A percentile compares a stretch with the other conserved stretches of the same genome.
phyloP scores from a whole-genome alignment of 2,113 vertebrate genomes.

The Aphyosemion australe region DNA sequence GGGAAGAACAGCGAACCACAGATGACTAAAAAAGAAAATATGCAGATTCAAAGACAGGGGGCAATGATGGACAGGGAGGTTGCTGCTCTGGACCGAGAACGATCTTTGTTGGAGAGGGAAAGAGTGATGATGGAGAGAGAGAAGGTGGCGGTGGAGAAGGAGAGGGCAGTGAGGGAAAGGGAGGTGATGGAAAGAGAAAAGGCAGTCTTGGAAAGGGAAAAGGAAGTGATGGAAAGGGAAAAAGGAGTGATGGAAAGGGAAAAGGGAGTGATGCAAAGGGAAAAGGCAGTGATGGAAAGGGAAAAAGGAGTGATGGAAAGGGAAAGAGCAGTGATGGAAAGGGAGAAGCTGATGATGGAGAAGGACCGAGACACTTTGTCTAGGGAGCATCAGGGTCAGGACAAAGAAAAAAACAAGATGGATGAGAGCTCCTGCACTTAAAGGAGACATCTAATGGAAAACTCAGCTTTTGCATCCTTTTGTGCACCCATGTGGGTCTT shows the following conservation, averaged over 20 bases:
- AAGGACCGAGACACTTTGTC: constrained; percentile 59
- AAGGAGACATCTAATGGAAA: too few relatives aligned
- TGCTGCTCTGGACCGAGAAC: constrained; percentile 66
- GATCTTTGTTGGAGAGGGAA: constrained; percentile 72
- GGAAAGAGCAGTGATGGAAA: constrained; percentile 60
- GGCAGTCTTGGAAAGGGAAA: not conserved
- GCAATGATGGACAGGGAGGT: constrained; percentile 64
- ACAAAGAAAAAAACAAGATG: constrained; percentile 28
- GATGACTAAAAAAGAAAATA: constrained; percentile 32
- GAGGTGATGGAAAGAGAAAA: too few relatives aligned
- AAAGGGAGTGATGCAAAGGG: constrained; percentile 6
- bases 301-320: constrained; percentile 53
- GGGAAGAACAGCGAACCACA: constrained; percentile 43
- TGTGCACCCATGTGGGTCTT: too few relatives aligned
- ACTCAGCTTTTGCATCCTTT: too few relatives aligned
- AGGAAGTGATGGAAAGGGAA: constrained; percentile 61
- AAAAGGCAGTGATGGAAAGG: too few relatives aligned
- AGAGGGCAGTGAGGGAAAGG: constrained; percentile 9
- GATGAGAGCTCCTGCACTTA: not conserved
- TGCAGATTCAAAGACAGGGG: constrained; percentile 60
- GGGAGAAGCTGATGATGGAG: constrained; percentile 62
- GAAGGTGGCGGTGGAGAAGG: constrained; percentile 66
- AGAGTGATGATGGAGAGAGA: constrained; percentile 70
- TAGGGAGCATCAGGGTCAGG: constrained; percentile 32
- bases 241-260: constrained; percentile 61